Evolutionary conservation across 2,797 vertebrate species (phyloP).

Genomic region (Eidolon dupreanum): DNA sequence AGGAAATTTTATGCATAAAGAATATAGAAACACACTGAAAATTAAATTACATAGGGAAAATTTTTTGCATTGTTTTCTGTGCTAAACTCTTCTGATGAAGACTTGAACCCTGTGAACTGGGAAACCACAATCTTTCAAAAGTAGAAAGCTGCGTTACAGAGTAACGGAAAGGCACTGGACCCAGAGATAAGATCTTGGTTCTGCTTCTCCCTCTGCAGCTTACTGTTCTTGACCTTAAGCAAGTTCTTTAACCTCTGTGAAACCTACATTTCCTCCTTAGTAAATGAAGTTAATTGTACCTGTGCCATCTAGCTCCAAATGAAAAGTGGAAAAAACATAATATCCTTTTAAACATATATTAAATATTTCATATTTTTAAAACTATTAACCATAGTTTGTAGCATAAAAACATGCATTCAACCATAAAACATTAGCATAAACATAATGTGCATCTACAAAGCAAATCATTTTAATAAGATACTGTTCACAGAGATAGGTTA

Average conservation of each 20-base stretch:
- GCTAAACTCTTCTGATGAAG: background rate
- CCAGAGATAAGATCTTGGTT: background rate
- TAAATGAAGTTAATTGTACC: background rate
- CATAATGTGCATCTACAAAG: background rate
- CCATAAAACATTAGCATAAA: background rate
- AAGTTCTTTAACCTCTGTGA: conserved; percentile 23
- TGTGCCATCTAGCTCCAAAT: background rate
- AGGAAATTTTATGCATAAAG: background rate
- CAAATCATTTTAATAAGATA: background rate
- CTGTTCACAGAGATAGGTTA: background rate
- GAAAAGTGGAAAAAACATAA: background rate
- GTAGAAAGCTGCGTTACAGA: background rate
- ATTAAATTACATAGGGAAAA: background rate
- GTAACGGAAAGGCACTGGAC: conserved; percentile 13
- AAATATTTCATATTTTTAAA: background rate
- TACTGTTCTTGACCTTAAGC: background rate
- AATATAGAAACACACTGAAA: background rate
- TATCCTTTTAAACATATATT: background rate
- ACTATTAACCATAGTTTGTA: background rate
- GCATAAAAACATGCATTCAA: background rate
- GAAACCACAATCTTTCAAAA: conserved; percentile 70
- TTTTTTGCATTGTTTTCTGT: background rate
- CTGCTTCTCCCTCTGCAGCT: background rate
- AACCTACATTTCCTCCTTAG: background rate
- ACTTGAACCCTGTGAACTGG: background rate